Percentiles rank a stretch among this genome's conserved stretches.
phyloP scores from a whole-genome alignment of 1,140 invertebrate species.

The Probaryconus sp. region DNA sequence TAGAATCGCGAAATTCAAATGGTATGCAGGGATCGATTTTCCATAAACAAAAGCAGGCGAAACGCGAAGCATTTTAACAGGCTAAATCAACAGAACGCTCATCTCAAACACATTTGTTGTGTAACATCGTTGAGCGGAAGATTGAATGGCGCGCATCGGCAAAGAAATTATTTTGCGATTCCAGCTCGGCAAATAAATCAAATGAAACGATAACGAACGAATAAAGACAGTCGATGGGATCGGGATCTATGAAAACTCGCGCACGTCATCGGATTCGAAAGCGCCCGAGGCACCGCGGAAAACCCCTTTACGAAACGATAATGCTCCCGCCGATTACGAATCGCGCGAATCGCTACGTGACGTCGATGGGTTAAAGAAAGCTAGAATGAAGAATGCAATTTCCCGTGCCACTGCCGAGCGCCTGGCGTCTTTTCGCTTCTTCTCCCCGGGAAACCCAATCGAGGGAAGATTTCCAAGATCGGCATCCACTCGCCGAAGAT shows the following conservation, averaged over 20 bases:
- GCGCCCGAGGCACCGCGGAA: neutral
- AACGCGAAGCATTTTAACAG: conserved; percentile 20
- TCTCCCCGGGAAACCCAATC: no score
- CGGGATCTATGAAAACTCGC: conserved; percentile 35
- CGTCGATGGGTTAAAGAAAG: conserved; percentile 42
- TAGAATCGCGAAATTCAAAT: neutral
- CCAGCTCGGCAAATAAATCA: conserved; percentile 8
- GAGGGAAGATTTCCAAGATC: conserved; percentile 2
- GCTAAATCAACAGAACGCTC: conserved; percentile 29
- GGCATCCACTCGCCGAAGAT: neutral
- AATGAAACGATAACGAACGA: conserved; percentile 12
- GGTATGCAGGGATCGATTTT: conserved; percentile 8
- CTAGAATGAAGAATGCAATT: conserved; percentile 60
- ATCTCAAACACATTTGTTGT: conserved; percentile 29
- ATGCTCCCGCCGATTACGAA: conserved; percentile 54
- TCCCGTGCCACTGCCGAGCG: conserved; percentile 41
- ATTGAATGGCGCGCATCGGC: conserved; percentile 15
- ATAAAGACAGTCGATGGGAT: conserved; percentile 12
- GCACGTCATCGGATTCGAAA: conserved; percentile 28
- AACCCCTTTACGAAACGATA: conserved; percentile 20
- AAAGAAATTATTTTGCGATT: conserved; percentile 31
- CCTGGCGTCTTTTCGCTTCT: no score
- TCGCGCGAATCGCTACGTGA: conserved; percentile 31
- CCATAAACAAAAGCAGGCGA: conserved; percentile 27
- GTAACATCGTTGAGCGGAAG: conserved; percentile 19